Evolutionary conservation across 35 echinoderm and acorn worm species (phyloP).

Genomic region (Heliocidaris erythrogramma): DNA sequence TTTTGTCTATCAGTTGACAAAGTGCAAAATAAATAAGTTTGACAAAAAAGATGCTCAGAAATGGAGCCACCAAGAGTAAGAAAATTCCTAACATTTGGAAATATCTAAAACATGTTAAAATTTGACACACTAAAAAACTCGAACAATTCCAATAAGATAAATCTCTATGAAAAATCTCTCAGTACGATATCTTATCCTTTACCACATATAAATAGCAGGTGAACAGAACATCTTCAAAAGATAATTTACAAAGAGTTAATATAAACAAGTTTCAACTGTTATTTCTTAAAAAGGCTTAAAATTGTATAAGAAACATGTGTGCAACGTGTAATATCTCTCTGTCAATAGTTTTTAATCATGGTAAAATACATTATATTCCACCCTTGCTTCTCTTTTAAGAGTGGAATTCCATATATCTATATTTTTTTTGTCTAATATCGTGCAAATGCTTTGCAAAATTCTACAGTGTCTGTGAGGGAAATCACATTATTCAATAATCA

Average conservation of each 20-base stretch:
- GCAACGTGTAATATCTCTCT: not conserved
- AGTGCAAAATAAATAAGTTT: constrained; percentile 54
- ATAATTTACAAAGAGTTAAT: constrained; percentile 7
- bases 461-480: not conserved
- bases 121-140: constrained; percentile 31
- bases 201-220: constrained; percentile 31
- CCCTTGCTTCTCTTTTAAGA: not conserved
- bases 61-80: constrained; percentile 37
- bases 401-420: not conserved
- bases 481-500: not conserved
- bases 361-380: not conserved
- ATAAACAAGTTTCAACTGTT: not conserved
- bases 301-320: not conserved
- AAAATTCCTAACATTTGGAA: constrained; percentile 43
- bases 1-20: constrained; percentile 50
- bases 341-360: not conserved
- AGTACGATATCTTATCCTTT: not conserved
- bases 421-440: not conserved
- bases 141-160: not conserved
- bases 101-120: constrained; percentile 25
- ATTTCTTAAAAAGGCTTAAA: not conserved
- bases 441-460: not conserved
- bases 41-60: constrained; percentile 31
- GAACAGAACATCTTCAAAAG: not conserved
- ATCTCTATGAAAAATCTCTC: constrained; percentile 31